Conservation (phyloP, 2,888 invertebrate species). For the Mongoloraphidia duomilia region DNA sequence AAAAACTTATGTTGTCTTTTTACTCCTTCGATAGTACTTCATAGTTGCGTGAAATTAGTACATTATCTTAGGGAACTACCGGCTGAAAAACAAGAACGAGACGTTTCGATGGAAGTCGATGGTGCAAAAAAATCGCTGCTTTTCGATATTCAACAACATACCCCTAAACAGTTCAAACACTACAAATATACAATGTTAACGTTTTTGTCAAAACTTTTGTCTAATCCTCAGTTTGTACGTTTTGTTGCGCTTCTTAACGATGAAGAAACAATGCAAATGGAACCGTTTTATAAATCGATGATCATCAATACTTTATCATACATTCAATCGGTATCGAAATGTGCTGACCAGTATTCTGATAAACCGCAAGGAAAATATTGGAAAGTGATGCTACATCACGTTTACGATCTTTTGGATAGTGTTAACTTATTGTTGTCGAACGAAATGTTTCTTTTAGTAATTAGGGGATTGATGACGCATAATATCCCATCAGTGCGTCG, state of each 20-base stretch:
- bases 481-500: constrained; percentile 55
- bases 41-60: constrained; percentile 50
- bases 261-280: constrained; percentile 35
- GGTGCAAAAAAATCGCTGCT: constrained; percentile 32
- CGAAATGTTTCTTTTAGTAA: constrained; percentile 63
- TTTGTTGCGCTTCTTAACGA: constrained; percentile 41
- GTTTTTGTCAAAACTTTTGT: constrained; percentile 54
- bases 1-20: constrained; percentile 53
- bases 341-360: constrained; percentile 43
- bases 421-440: constrained; percentile 66
- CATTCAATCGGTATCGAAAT: constrained; percentile 48
- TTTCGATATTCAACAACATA: constrained; percentile 48
- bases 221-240: constrained; percentile 52
- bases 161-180: constrained; percentile 64
- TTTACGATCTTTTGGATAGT: constrained; percentile 67
- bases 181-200: constrained; percentile 69
- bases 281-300: constrained; percentile 48
- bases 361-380: constrained; percentile 56
- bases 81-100: constrained; percentile 36
- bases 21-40: constrained; percentile 42
- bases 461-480: constrained; percentile 58
- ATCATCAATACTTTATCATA: constrained; percentile 53
- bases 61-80: constrained; percentile 53
- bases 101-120: constrained; percentile 31
- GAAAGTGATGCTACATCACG: constrained; percentile 65